These are phyloP conservation scores for Poeciliopsis presidionis DNA, from an alignment of 2,797 vertebrate genomes.

Conservation along the genomic window DNA sequence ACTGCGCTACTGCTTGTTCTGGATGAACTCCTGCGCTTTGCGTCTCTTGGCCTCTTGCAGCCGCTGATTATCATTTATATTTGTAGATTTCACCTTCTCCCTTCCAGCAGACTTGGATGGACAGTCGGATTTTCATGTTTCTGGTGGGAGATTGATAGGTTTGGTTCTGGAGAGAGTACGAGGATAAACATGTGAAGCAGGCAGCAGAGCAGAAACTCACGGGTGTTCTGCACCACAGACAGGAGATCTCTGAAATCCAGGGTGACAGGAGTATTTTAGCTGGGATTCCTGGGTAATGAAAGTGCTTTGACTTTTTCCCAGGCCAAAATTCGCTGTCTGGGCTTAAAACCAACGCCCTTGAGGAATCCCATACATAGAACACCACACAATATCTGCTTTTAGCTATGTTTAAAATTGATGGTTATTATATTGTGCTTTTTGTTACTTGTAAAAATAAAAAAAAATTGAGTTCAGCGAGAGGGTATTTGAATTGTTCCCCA, in stretches of 20 bases:
- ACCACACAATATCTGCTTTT: slow-evolving; percentile 46
- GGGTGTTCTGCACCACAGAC: slow-evolving; percentile 78
- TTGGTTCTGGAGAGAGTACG: slow-evolving; percentile 53
- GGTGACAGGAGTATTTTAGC: slow-evolving; percentile 66
- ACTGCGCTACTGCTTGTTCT: slow-evolving; percentile 49
- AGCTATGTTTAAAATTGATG: slow-evolving; percentile 64
- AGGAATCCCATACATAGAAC: slow-evolving; percentile 54
- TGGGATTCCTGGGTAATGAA: slow-evolving; percentile 66
- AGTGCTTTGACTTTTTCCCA: slow-evolving; percentile 50
- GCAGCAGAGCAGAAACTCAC: slow-evolving; percentile 57
- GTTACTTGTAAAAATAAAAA: slow-evolving; percentile 38
- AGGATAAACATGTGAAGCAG: slow-evolving; percentile 66
- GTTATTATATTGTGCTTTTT: slow-evolving; percentile 51
- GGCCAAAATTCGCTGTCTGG: slow-evolving; percentile 57
- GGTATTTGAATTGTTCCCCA: slow-evolving; percentile 19
- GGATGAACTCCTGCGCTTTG: slow-evolving; percentile 59
- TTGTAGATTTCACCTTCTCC: slow-evolving; percentile 80
- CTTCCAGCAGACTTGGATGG: slow-evolving; percentile 61
- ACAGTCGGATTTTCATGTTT: slow-evolving; percentile 68
- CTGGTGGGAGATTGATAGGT: slow-evolving; percentile 70
- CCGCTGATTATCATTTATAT: slow-evolving; percentile 81
- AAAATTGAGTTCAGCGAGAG: slow-evolving; percentile 15
- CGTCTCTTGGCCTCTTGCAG: slow-evolving; percentile 76
- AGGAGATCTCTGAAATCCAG: slow-evolving; percentile 65
- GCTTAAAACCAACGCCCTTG: slow-evolving; percentile 58